Conservation (phyloP, 2,888 invertebrate species). For the Erynnis tages region DNA sequence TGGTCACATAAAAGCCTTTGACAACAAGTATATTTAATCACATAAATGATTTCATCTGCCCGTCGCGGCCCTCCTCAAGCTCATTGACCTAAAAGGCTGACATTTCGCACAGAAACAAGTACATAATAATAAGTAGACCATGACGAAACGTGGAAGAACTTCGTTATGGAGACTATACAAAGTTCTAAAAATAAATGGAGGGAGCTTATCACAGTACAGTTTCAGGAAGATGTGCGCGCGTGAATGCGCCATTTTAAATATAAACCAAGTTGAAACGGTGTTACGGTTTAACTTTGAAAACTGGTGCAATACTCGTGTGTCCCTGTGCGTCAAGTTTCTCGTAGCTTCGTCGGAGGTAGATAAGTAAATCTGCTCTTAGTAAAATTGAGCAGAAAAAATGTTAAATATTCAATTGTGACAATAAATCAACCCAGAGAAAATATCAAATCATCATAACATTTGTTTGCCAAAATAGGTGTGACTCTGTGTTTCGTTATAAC, state of each 20-base stretch:
- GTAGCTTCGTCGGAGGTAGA: no score
- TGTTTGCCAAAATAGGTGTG: no score
- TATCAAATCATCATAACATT: no score
- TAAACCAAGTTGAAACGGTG: conserved; percentile 3
- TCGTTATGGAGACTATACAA: conserved; percentile 9
- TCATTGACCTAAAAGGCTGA: conserved; percentile 22
- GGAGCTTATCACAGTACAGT: conserved; percentile 7
- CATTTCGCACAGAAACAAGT: conserved; percentile 8
- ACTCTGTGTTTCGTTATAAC: no score
- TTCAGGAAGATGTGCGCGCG: conserved; percentile 5
- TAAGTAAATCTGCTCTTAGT: neutral
- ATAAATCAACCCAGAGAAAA: no score
- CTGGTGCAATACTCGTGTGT: conserved; percentile 10
- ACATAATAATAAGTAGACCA: conserved; percentile 17
- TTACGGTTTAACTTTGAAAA: conserved; percentile 9
- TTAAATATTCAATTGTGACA: neutral
- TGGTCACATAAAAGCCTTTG: no score
- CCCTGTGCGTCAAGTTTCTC: neutral
- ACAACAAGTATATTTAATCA: conserved; percentile 13
- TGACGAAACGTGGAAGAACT: conserved; percentile 1
- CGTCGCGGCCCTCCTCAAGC: conserved; percentile 6
- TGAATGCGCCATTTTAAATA: conserved; percentile 6
- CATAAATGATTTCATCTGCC: conserved; percentile 22
- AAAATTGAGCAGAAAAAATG: neutral
- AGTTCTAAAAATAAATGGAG: conserved; percentile 6